Conservation (phyloP, 2,797 vertebrate genomes). For the Ptychadena robeensis region DNA sequence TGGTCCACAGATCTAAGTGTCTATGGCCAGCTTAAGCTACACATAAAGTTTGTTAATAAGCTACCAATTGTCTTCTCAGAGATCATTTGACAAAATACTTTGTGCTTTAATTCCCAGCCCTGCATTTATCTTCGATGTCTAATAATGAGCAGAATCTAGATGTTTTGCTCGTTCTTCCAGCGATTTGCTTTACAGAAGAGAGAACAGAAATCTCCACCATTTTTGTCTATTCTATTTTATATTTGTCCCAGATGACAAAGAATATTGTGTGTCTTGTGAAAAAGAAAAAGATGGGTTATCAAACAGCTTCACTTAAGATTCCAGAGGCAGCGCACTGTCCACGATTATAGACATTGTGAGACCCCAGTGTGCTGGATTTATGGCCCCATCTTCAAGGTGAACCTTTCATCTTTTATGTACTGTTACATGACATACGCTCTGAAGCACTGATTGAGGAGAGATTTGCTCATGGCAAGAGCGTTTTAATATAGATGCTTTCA, state of each 20-base stretch:
- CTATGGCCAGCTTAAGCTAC: too few species aligned
- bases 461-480: slow-evolving; percentile 40
- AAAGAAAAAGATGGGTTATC: neutral
- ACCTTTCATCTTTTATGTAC: slow-evolving; percentile 54
- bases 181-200: neutral
- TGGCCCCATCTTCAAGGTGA: slow-evolving; percentile 53
- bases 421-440: slow-evolving; percentile 40
- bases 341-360: slow-evolving; percentile 19
- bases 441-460: slow-evolving; percentile 23
- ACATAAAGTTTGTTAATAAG: neutral
- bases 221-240: neutral
- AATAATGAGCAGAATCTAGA: neutral
- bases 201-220: neutral
- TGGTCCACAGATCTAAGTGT: too few species aligned
- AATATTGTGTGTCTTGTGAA: neutral
- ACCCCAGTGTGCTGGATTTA: slow-evolving; percentile 44
- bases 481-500: slow-evolving; percentile 48
- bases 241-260: neutral
- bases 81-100: neutral
- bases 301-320: slow-evolving; percentile 38
- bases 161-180: neutral
- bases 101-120: neutral
- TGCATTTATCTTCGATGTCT: neutral
- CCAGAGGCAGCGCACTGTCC: slow-evolving; percentile 2
- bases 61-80: neutral